A percentile compares a stretch with the other conserved stretches of the same genome.
Evolutionary conservation across 2,113 vertebrate species (phyloP).

Genomic region (Coturnix japonica): DNA sequence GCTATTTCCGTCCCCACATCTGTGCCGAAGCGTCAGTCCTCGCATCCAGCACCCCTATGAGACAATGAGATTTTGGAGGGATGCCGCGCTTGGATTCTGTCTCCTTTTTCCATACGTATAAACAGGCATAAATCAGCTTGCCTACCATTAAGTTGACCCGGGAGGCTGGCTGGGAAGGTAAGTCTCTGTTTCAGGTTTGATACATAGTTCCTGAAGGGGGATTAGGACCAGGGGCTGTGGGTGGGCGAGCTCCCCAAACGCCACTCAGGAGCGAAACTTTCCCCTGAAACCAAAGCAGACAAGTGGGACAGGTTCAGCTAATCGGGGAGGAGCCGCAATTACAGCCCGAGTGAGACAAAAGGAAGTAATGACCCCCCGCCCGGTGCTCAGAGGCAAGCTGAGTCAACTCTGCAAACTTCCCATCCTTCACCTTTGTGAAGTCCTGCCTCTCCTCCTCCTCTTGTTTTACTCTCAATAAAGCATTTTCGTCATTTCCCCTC

Average conservation of each 20-base stretch:
- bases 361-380: background rate
- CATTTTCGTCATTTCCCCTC: conserved; percentile 58
- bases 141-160: conserved; percentile 30
- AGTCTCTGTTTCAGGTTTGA: conserved; percentile 15
- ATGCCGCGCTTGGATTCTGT: conserved; percentile 31
- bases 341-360: background rate
- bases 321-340: background rate
- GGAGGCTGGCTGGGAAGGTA: conserved; percentile 10
- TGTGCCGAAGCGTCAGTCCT: background rate
- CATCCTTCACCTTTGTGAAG: conserved; percentile 35
- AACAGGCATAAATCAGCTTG: conserved; percentile 60
- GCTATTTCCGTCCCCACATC: background rate
- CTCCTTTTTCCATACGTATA: conserved; percentile 41
- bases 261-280: background rate
- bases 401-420: background rate
- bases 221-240: background rate
- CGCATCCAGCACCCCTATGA: background rate
- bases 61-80: conserved; percentile 55
- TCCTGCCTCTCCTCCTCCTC: conserved; percentile 48
- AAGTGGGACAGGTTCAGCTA: background rate
- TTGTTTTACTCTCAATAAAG: conserved; percentile 58
- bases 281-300: background rate
- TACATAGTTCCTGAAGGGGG: background rate
- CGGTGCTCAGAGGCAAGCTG: background rate
- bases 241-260: background rate